phyloP scores from a whole-genome alignment of 2,797 vertebrate species.

The Leptoclinus maculatus region DNA sequence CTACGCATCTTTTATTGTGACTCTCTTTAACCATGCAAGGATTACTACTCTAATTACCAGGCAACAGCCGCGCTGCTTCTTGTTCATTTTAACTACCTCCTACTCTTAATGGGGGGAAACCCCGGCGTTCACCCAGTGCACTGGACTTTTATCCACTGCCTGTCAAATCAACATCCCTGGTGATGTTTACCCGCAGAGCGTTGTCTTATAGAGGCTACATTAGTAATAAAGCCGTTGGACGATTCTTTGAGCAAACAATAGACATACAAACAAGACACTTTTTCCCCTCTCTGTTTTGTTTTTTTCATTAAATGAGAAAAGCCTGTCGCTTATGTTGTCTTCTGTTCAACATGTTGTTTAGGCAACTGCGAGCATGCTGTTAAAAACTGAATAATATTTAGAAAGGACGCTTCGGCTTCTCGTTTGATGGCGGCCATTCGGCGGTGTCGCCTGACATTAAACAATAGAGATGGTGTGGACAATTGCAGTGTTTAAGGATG shows the following conservation, averaged over 20 bases:
- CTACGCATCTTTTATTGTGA: not conserved
- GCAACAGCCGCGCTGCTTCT: not conserved
- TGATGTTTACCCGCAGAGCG: slow-evolving; percentile 18
- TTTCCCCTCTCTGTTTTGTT: slow-evolving; percentile 7
- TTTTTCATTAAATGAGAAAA: slow-evolving; percentile 22
- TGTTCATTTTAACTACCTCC: slow-evolving; percentile 35
- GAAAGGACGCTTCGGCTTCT: not conserved
- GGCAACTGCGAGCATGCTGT: slow-evolving; percentile 6
- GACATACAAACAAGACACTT: not conserved
- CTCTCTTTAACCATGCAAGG: not conserved
- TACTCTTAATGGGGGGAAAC: slow-evolving; percentile 11
- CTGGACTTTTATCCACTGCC: slow-evolving; percentile 9
- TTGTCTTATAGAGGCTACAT: slow-evolving; percentile 22
- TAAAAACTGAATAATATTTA: slow-evolving; percentile 17
- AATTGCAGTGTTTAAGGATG: slow-evolving; percentile 26
- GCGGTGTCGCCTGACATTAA: slow-evolving; percentile 8
- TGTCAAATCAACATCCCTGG: slow-evolving; percentile 25
- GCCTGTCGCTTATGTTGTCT: slow-evolving; percentile 26
- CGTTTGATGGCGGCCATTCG: slow-evolving; percentile 25
- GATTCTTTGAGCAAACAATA: slow-evolving; percentile 24
- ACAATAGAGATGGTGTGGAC: slow-evolving; percentile 10
- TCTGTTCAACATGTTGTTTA: slow-evolving; percentile 20
- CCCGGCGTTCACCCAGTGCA: slow-evolving; percentile 6
- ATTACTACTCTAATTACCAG: slow-evolving; percentile 6
- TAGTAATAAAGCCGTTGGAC: slow-evolving; percentile 13